These are phyloP conservation scores for Lasioglossum albipes DNA, from an alignment of 1,140 invertebrate species.

Conservation along the genomic window DNA sequence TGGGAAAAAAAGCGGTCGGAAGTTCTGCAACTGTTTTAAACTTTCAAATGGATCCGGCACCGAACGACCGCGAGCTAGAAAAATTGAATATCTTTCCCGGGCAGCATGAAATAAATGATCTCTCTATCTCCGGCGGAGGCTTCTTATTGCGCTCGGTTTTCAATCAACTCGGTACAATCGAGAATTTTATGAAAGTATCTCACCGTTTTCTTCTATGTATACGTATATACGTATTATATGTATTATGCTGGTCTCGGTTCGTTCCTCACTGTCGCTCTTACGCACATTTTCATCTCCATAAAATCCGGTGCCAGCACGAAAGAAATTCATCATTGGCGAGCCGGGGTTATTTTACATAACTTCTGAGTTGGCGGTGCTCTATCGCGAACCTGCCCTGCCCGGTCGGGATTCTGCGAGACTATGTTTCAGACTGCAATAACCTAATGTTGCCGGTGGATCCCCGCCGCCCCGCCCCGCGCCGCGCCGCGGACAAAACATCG, in stretches of 20 bases:
- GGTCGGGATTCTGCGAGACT: neutral
- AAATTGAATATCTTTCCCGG: constrained; percentile 30
- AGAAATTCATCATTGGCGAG: neutral
- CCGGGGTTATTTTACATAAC: neutral
- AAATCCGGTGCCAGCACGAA: neutral
- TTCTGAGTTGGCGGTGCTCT: neutral
- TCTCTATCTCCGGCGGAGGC: neutral
- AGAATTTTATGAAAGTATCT: too few relatives aligned
- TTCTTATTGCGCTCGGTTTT: neutral
- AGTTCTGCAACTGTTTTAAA: constrained; percentile 24
- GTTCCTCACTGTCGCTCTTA: too few relatives aligned
- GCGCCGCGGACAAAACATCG: neutral
- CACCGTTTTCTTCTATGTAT: too few relatives aligned
- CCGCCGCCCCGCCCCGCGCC: neutral
- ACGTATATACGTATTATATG: too few relatives aligned
- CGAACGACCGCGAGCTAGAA: neutral
- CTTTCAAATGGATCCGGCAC: constrained; percentile 6
- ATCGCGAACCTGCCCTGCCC: neutral
- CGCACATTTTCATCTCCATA: neutral
- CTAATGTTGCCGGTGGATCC: neutral
- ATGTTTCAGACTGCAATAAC: constrained; percentile 1
- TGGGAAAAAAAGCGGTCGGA: neutral
- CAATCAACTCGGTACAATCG: neutral
- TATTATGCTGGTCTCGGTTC: too few relatives aligned
- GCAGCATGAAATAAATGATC: neutral